Evolutionary conservation across 2,113 vertebrate genomes (phyloP).

Genomic region (Acrocephalus arundinaceus): DNA sequence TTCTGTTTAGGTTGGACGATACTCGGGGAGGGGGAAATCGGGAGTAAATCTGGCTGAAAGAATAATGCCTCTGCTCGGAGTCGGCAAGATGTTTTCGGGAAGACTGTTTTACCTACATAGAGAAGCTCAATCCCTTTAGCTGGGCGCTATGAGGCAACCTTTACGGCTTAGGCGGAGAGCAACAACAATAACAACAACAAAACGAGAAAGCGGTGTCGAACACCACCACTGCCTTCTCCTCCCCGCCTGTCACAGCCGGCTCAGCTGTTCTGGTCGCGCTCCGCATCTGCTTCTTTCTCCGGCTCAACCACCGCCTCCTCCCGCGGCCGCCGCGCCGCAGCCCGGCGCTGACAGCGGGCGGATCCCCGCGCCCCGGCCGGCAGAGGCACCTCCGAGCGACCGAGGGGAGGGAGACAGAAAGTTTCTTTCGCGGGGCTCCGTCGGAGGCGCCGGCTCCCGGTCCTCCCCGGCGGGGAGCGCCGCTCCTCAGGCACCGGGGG

Average conservation of each 20-base stretch:
- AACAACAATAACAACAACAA: not conserved
- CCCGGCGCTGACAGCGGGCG: not conserved
- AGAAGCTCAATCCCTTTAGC: not conserved
- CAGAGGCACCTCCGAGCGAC: not conserved
- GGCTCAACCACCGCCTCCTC: not conserved
- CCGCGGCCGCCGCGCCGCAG: not conserved
- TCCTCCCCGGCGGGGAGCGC: not conserved
- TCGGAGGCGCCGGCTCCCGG: not conserved
- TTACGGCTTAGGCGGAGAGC: not conserved
- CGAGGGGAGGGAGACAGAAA: not conserved
- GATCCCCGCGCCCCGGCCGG: not conserved
- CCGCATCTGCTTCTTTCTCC: not conserved
- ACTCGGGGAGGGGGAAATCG: not conserved
- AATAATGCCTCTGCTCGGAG: not conserved
- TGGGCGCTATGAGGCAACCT: not conserved
- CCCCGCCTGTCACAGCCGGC: not conserved
- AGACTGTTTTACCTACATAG: not conserved
- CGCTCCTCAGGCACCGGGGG: not conserved
- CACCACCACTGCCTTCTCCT: constrained; percentile 7
- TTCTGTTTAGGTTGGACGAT: not conserved
- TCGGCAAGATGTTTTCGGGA: not conserved
- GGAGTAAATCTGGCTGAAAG: not conserved
- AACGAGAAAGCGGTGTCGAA: not conserved
- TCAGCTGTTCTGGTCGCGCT: constrained; percentile 3
- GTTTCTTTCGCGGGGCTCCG: not conserved